phyloP scores from a whole-genome alignment of 2,113 vertebrate genomes.

The Cinclus cinclus region DNA sequence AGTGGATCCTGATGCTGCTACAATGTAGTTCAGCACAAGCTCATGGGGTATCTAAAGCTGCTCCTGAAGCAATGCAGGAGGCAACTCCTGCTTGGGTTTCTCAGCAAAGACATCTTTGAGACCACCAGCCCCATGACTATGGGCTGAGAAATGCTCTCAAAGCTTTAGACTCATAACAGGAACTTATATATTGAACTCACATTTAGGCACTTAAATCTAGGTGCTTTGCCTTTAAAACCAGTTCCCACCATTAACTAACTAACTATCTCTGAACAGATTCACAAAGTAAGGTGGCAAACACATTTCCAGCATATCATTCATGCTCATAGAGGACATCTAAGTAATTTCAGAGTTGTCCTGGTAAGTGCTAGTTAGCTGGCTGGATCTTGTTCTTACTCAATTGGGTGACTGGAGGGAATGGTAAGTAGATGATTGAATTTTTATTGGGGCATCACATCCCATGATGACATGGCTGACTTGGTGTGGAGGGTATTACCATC shows the following conservation, averaged over 20 bases:
- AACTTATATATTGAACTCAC: background rate
- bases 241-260: background rate
- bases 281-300: background rate
- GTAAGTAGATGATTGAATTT: background rate
- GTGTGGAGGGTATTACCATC: background rate
- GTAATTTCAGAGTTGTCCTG: background rate
- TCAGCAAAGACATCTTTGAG: background rate
- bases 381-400: background rate
- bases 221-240: background rate
- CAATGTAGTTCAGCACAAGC: background rate
- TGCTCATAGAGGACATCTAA: background rate
- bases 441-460: background rate
- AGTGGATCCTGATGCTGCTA: background rate
- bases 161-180: background rate
- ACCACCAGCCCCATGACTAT: background rate
- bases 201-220: background rate
- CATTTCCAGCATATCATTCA: background rate
- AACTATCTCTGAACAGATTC: background rate
- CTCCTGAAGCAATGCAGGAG: background rate
- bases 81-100: background rate
- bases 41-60: background rate
- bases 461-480: background rate
- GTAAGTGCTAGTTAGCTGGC: background rate
- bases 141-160: background rate
- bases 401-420: background rate